These are phyloP conservation scores for Polydrusus pterygomalis DNA, from an alignment of 2,888 invertebrate species.

Conservation along the genomic window DNA sequence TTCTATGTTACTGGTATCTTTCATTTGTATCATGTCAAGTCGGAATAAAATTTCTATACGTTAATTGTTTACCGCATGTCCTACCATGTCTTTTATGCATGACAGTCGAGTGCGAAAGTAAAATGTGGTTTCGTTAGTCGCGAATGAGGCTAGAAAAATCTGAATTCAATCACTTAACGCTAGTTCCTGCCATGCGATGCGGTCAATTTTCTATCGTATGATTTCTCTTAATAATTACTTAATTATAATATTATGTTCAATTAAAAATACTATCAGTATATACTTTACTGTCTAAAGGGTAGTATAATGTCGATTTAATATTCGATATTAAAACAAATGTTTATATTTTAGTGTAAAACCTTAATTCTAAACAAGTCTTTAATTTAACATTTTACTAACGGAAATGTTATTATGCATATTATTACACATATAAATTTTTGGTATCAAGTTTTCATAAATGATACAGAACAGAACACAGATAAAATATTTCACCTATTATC, in stretches of 20 bases:
- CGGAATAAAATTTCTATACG: too few relatives aligned
- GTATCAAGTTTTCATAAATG: constrained; percentile 25
- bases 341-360: constrained; percentile 4
- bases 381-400: constrained; percentile 1
- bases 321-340: constrained; percentile 1
- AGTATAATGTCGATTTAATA: neutral
- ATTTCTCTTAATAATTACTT: neutral
- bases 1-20: too few relatives aligned
- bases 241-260: constrained; percentile 14
- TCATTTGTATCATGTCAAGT: too few relatives aligned
- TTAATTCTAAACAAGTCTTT: constrained; percentile 15
- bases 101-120: too few relatives aligned
- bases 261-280: constrained; percentile 22
- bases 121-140: too few relatives aligned
- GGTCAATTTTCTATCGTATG: too few relatives aligned
- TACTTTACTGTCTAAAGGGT: constrained; percentile 1
- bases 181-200: too few relatives aligned
- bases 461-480: constrained; percentile 3
- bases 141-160: too few relatives aligned
- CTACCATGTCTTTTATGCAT: too few relatives aligned
- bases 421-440: constrained; percentile 8
- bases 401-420: neutral
- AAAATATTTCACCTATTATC: neutral
- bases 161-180: too few relatives aligned
- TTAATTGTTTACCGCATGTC: too few relatives aligned